Evolutionary conservation across 2,888 invertebrate species (phyloP).

Genomic region (Leptopilina myrica): DNA sequence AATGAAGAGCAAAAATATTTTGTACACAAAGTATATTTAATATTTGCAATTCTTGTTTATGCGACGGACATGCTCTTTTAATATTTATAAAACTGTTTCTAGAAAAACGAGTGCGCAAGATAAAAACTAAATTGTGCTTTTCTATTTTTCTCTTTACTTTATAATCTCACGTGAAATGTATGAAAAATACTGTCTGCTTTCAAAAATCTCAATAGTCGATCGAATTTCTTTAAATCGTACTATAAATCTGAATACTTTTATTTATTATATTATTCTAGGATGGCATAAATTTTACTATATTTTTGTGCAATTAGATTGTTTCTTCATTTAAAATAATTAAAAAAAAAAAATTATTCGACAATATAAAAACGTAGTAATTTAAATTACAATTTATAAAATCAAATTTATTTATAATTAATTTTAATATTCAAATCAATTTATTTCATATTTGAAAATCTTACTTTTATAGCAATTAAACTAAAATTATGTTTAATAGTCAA

Average conservation of each 20-base stretch:
- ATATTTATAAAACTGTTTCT: constrained; percentile 1
- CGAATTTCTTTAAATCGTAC: not conserved
- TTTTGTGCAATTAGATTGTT: constrained; percentile 30
- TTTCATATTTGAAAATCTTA: too few relatives aligned
- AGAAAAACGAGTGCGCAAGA: constrained; percentile 5
- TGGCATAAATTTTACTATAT: constrained; percentile 24
- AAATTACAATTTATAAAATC: too few relatives aligned
- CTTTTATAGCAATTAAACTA: too few relatives aligned
- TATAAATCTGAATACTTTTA: constrained; percentile 18
- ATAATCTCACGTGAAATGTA: constrained; percentile 18
- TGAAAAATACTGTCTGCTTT: constrained; percentile 35
- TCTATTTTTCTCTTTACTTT: not conserved
- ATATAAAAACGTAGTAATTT: too few relatives aligned
- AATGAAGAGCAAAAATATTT: not conserved
- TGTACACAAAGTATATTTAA: not conserved
- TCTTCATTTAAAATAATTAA: not conserved
- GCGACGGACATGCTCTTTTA: constrained; percentile 22
- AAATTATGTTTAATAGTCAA: too few relatives aligned
- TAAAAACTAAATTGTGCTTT: constrained; percentile 28
- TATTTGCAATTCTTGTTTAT: constrained; percentile 18
- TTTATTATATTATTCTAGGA: not conserved
- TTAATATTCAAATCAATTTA: too few relatives aligned
- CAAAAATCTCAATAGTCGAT: constrained; percentile 12
- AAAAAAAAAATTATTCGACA: too few relatives aligned
- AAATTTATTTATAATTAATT: too few relatives aligned